Conservation (phyloP, 2,113 vertebrate genomes). For the Mionectes macconnelli region DNA sequence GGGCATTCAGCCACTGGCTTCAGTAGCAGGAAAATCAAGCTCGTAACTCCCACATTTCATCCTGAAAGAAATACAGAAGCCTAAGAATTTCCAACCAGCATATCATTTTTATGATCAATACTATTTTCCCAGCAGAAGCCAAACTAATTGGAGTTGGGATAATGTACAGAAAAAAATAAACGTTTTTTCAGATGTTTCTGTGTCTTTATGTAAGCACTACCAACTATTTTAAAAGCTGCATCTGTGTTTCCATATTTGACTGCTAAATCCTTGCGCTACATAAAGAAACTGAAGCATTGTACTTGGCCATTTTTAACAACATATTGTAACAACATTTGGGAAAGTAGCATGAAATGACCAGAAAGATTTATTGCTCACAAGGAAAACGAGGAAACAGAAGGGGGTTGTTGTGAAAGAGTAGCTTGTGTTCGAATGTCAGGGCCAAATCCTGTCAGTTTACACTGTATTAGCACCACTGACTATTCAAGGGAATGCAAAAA, state of each 20-base stretch:
- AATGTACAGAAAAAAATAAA: background rate
- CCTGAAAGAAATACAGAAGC: background rate
- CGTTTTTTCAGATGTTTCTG: background rate
- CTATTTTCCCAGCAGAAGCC: background rate
- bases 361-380: background rate
- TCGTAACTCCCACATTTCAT: slow-evolving; percentile 19
- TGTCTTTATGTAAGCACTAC: background rate
- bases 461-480: background rate
- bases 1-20: slow-evolving; percentile 21
- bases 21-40: background rate
- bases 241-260: background rate
- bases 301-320: background rate
- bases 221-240: background rate
- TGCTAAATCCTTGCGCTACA: background rate
- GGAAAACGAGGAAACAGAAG: slow-evolving; percentile 1
- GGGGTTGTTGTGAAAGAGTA: background rate
- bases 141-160: background rate
- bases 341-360: background rate
- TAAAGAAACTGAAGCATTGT: background rate
- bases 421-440: background rate
- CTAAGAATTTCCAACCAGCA: background rate
- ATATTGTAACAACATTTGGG: background rate
- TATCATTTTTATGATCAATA: slow-evolving; percentile 25
- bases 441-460: background rate
- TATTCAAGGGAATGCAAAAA: background rate